Percentiles rank a stretch among this genome's conserved stretches.
These are phyloP conservation scores for Magallana nippona DNA, from an alignment of 2,888 invertebrate species.

Conservation along the genomic window DNA sequence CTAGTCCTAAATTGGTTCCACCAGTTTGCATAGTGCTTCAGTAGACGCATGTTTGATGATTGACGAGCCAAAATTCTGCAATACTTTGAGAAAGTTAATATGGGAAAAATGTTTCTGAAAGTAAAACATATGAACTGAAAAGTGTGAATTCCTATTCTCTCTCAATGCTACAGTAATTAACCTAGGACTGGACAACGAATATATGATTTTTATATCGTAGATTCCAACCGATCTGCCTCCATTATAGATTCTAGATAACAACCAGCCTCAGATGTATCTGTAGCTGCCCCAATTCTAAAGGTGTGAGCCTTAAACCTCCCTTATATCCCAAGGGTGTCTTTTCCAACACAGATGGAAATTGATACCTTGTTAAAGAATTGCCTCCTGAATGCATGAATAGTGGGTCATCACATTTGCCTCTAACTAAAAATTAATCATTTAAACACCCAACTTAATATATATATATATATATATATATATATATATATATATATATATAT, in stretches of 20 bases:
- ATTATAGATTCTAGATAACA: slow-evolving; percentile 35
- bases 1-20: not conserved
- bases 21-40: not conserved
- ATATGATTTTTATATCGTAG: slow-evolving; percentile 37
- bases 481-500: too few relatives aligned
- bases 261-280: slow-evolving; percentile 36
- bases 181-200: slow-evolving; percentile 32
- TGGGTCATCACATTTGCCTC: slow-evolving; percentile 23
- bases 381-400: slow-evolving; percentile 40
- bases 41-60: slow-evolving; percentile 3
- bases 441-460: slow-evolving; percentile 26
- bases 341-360: slow-evolving; percentile 44
- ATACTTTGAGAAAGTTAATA: not conserved
- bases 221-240: slow-evolving; percentile 45
- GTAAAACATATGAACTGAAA: too few relatives aligned
- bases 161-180: too few relatives aligned
- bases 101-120: too few relatives aligned
- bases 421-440: slow-evolving; percentile 19
- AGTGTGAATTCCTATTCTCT: not conserved
- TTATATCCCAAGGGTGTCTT: slow-evolving; percentile 20
- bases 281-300: slow-evolving; percentile 48
- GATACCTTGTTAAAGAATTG: slow-evolving; percentile 45
- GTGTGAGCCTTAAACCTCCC: slow-evolving; percentile 42
- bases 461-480: too few relatives aligned
- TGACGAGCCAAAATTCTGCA: slow-evolving; percentile 8